Percentiles rank a stretch among this genome's conserved stretches.
These are phyloP conservation scores for Caenorhabditis sp. DNA, from an alignment of 2,888 invertebrate species.

Conservation along the genomic window DNA sequence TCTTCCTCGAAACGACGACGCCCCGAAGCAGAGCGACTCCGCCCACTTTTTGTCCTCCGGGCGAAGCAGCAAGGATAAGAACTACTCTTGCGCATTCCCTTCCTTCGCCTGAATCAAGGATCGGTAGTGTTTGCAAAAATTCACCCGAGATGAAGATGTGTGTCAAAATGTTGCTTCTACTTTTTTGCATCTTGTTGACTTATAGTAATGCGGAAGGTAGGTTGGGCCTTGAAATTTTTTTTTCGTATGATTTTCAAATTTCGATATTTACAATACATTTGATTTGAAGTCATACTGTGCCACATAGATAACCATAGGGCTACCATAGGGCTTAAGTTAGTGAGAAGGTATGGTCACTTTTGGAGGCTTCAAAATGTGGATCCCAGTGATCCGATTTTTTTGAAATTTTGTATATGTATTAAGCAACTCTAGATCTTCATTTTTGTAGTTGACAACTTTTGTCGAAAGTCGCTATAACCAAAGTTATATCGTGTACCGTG, in stretches of 20 bases:
- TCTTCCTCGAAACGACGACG: constrained; percentile 37
- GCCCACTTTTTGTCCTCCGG: constrained; percentile 40
- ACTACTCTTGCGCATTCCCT: constrained; percentile 7
- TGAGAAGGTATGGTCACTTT: too few relatives aligned
- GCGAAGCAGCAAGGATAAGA: constrained; percentile 30
- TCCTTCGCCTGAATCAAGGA: neutral
- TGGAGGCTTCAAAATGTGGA: too few relatives aligned
- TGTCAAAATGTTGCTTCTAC: constrained; percentile 48
- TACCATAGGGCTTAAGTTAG: too few relatives aligned
- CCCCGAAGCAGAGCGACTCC: constrained; percentile 25
- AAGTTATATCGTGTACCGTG: too few relatives aligned
- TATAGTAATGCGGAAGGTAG: constrained; percentile 43
- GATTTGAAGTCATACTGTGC: too few relatives aligned
- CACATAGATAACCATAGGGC: too few relatives aligned
- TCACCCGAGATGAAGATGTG: constrained; percentile 27
- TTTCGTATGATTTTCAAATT: neutral
- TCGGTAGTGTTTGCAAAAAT: constrained; percentile 4
- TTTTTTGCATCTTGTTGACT: constrained; percentile 45
- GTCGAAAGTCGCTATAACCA: too few relatives aligned
- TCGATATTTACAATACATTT: too few relatives aligned
- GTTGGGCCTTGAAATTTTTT: neutral
- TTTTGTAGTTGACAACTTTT: too few relatives aligned
- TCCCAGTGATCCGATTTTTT: too few relatives aligned
- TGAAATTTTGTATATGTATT: too few relatives aligned
- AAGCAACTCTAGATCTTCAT: too few relatives aligned